A percentile compares a stretch with the other conserved stretches of the same genome.
phyloP scores from a whole-genome alignment of 2,888 invertebrate species.

The Rhagophthalmus giganteus region DNA sequence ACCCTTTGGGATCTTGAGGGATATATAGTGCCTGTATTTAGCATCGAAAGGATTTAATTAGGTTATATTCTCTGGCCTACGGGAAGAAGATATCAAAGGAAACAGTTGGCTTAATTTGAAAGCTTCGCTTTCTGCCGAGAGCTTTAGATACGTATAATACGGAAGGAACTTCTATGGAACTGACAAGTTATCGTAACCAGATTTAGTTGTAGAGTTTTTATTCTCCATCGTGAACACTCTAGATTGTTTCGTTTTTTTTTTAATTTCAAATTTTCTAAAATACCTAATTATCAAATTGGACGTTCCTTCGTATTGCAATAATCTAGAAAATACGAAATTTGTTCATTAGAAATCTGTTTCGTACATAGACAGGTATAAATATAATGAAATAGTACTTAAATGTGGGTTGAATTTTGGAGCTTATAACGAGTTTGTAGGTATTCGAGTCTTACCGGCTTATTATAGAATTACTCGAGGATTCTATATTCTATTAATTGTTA shows the following conservation, averaged over 20 bases:
- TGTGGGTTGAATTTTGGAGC: too few species aligned
- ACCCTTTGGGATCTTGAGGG: too few species aligned
- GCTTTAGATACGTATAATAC: constrained; percentile 20
- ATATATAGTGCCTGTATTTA: background rate
- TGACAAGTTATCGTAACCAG: constrained; percentile 20
- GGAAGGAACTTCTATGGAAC: constrained; percentile 17
- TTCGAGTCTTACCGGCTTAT: too few species aligned
- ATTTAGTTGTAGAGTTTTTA: constrained; percentile 6
- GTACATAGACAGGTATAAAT: too few species aligned
- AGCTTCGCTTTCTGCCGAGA: constrained; percentile 23
- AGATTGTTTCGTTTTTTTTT: background rate
- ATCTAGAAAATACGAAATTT: too few species aligned
- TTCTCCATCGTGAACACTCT: background rate
- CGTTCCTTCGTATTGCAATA: too few species aligned
- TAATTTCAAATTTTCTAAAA: background rate
- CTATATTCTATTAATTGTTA: too few species aligned
- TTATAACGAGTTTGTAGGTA: too few species aligned
- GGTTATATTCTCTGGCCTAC: constrained; percentile 26
- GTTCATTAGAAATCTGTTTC: too few species aligned
- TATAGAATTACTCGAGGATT: too few species aligned
- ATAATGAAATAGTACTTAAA: too few species aligned
- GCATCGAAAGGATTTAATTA: constrained; percentile 31
- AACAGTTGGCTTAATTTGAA: constrained; percentile 30
- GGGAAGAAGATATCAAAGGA: constrained; percentile 31
- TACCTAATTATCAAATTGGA: background rate